Percentiles rank a stretch among this genome's conserved stretches.
These are phyloP conservation scores for Osmerus eperlanus DNA, from an alignment of 2,113 vertebrate genomes.

Conservation along the genomic window DNA sequence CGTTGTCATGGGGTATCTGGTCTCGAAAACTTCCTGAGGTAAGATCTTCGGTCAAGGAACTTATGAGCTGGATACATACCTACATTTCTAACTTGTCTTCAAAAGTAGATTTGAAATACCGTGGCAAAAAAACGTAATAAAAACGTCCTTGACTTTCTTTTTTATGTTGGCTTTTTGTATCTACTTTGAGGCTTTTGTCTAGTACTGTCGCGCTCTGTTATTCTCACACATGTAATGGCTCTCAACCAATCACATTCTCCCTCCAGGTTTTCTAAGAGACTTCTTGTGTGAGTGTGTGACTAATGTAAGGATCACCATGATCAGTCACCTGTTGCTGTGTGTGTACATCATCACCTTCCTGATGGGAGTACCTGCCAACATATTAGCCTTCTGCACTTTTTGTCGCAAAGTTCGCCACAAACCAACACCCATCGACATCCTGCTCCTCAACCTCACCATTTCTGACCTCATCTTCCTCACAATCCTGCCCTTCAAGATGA, in stretches of 20 bases:
- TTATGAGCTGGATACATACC: background rate
- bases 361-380: constrained; percentile 79
- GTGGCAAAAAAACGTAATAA: no score
- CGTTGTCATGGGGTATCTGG: no score
- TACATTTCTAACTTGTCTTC: no score
- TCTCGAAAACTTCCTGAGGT: constrained; percentile 20
- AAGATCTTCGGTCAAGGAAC: background rate
- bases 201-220: background rate
- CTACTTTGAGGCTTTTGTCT: background rate
- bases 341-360: constrained; percentile 80
- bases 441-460: constrained; percentile 83
- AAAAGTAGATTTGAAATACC: no score
- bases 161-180: no score
- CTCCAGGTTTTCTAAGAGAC: constrained; percentile 23
- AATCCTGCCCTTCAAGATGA: constrained; percentile 82
- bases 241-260: background rate
- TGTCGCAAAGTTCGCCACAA: constrained; percentile 65
- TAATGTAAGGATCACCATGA: constrained; percentile 33
- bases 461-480: constrained; percentile 82
- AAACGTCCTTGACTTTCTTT: no score
- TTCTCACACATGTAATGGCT: background rate
- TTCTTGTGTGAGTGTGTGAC: constrained; percentile 19
- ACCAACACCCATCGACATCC: constrained; percentile 73
- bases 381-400: constrained; percentile 78
- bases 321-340: constrained; percentile 48